These are phyloP conservation scores for Ploceus nigricollis DNA, from an alignment of 2,113 vertebrate genomes.

Conservation along the genomic window DNA sequence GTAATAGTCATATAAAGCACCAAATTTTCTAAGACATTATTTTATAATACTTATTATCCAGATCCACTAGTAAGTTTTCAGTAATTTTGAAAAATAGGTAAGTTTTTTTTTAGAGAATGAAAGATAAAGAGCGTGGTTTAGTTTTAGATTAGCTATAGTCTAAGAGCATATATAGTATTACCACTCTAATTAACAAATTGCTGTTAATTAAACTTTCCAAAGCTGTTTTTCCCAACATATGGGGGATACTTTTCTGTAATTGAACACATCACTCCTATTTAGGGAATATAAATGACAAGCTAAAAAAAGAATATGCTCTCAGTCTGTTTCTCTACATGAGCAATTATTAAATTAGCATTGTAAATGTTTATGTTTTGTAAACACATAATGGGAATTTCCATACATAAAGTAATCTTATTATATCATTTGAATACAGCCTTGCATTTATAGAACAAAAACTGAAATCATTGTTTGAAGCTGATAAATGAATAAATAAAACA, in stretches of 20 bases:
- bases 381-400: background rate
- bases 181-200: constrained; percentile 12
- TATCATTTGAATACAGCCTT: background rate
- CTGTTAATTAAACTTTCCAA: constrained; percentile 36
- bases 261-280: constrained; percentile 12
- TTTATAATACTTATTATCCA: background rate
- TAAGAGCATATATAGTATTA: background rate
- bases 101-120: background rate
- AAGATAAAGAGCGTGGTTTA: background rate
- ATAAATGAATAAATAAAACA: background rate
- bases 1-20: background rate
- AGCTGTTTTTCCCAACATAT: background rate
- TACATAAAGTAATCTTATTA: background rate
- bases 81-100: background rate
- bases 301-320: background rate
- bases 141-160: background rate
- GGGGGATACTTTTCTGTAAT: background rate
- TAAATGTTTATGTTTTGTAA: constrained; percentile 14
- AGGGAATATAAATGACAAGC: constrained; percentile 18
- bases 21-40: background rate
- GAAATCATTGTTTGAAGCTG: background rate
- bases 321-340: background rate
- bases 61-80: background rate
- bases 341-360: constrained; percentile 43
- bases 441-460: background rate